phyloP scores from a whole-genome alignment of 2,888 invertebrate species.

The Nomada fucata region DNA sequence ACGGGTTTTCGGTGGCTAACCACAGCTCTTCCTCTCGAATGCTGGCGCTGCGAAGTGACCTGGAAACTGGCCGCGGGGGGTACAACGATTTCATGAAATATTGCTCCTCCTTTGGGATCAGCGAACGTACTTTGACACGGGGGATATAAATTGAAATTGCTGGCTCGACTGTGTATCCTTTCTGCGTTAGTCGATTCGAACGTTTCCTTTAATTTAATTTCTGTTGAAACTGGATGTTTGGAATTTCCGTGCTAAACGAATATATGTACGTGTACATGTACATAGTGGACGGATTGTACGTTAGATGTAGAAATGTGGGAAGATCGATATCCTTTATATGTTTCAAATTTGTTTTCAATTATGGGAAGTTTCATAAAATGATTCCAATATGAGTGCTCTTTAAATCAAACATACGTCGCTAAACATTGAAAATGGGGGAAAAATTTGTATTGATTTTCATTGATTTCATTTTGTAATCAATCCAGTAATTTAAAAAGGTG shows the following conservation, averaged over 20 bases:
- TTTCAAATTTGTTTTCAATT: too few relatives aligned
- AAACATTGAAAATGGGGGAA: too few relatives aligned
- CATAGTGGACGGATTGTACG: too few relatives aligned
- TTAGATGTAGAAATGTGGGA: too few relatives aligned
- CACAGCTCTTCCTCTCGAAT: not conserved
- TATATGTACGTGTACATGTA: too few relatives aligned
- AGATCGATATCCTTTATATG: too few relatives aligned
- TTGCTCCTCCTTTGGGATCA: constrained; percentile 4
- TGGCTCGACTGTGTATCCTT: not conserved
- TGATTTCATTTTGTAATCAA: too few relatives aligned
- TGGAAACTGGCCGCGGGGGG: constrained; percentile 35
- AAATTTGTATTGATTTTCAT: too few relatives aligned
- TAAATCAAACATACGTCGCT: too few relatives aligned
- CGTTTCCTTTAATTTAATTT: too few relatives aligned
- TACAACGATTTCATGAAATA: constrained; percentile 39
- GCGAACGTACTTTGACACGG: not conserved
- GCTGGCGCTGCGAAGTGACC: constrained; percentile 31
- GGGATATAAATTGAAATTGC: constrained; percentile 3
- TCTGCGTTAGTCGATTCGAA: constrained; percentile 2
- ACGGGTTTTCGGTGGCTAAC: not conserved
- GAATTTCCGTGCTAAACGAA: not conserved
- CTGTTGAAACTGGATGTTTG: not conserved
- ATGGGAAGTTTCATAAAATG: too few relatives aligned
- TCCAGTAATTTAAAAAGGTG: not conserved
- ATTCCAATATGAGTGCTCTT: too few relatives aligned